phyloP scores from a whole-genome alignment of 30 jellyfish, hydroid and myxozoan genomes.

The Hydractinia symbiolongicarpus region DNA sequence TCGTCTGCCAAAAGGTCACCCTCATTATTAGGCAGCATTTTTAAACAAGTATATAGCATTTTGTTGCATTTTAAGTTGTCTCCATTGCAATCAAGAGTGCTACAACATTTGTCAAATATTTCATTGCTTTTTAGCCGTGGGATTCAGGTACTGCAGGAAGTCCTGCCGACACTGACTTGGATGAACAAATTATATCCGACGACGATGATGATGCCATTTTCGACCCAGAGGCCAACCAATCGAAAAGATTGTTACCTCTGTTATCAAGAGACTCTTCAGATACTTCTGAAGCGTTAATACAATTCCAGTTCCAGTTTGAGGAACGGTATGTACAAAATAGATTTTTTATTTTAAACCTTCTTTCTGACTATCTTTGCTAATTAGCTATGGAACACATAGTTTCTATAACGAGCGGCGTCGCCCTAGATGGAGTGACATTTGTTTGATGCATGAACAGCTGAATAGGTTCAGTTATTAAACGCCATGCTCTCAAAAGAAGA shows the following conservation, averaged over 20 bases:
- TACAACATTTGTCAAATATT: no score
- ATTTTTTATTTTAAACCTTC: background rate
- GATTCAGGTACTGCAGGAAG: constrained; percentile 28
- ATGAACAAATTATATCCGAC: constrained; percentile 37
- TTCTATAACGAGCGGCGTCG: no score
- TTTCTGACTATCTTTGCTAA: background rate
- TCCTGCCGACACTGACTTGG: constrained; percentile 36
- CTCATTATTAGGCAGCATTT: no score
- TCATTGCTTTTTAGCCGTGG: background rate
- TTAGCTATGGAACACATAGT: no score
- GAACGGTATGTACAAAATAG: constrained; percentile 23
- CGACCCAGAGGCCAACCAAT: constrained; percentile 5
- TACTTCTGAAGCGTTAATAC: constrained; percentile 32
- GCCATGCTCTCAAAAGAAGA: no score
- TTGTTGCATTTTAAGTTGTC: no score
- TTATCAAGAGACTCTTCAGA: constrained; percentile 22
- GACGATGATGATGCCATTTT: constrained; percentile 30
- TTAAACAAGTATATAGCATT: no score
- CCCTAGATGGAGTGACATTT: no score
- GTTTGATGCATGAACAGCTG: no score
- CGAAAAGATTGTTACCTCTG: constrained; percentile 13
- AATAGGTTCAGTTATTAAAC: no score
- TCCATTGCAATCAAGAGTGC: no score
- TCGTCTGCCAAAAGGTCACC: no score
- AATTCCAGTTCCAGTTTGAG: constrained; percentile 31